phyloP scores from a whole-genome alignment of 2,888 invertebrate species.

The Chrysolina oricalcia region DNA sequence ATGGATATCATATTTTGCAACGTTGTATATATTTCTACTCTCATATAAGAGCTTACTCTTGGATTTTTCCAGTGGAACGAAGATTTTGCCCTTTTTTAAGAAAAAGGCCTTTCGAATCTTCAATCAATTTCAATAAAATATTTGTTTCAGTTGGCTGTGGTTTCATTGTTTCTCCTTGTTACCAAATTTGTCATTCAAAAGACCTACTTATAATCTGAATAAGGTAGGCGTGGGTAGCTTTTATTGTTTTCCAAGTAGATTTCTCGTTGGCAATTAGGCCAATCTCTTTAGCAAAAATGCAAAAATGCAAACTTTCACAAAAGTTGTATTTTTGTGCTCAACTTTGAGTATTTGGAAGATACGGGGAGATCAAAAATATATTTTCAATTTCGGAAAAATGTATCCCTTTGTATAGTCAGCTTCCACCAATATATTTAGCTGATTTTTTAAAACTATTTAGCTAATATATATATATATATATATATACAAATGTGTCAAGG shows the following conservation, averaged over 20 bases:
- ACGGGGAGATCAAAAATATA: too few species aligned
- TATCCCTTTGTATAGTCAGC: too few species aligned
- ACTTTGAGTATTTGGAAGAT: too few species aligned
- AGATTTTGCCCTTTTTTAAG: constrained; percentile 9
- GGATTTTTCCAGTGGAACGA: background rate
- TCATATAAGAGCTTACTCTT: background rate
- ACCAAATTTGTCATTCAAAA: background rate
- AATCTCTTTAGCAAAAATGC: too few species aligned
- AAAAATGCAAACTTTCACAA: too few species aligned
- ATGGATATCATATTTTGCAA: background rate
- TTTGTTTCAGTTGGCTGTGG: constrained; percentile 1
- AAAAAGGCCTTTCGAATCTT: constrained; percentile 15
- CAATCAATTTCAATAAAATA: constrained; percentile 19
- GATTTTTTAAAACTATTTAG: too few species aligned
- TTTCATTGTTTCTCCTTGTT: constrained; percentile 2
- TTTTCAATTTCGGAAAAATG: too few species aligned
- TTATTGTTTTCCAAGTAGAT: constrained; percentile 18
- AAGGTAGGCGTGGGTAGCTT: background rate
- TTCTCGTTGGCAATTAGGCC: constrained; percentile 31
- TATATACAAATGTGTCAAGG: too few species aligned
- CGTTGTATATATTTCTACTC: constrained; percentile 4
- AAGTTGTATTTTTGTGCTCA: too few species aligned
- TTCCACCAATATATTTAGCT: too few species aligned
- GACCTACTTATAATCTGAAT: constrained; percentile 12
- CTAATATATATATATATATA: too few species aligned